Evolutionary conservation across 2,797 vertebrate genomes (phyloP).

Genomic region (Sciurus vulgaris): DNA sequence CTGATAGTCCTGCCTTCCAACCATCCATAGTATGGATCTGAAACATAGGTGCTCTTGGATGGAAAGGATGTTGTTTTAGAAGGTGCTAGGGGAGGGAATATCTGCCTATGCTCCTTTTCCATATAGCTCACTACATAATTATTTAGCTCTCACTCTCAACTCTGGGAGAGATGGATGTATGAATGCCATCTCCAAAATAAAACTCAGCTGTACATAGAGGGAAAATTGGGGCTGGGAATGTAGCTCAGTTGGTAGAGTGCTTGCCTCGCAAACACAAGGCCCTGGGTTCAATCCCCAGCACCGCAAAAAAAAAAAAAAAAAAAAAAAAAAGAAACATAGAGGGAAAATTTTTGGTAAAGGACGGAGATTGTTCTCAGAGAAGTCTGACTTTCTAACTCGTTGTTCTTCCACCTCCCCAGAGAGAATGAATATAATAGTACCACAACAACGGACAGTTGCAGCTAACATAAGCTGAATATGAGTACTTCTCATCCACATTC

Average conservation of each 20-base stretch:
- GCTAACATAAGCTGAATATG: no score
- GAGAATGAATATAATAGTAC: no score
- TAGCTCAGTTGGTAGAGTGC: no score
- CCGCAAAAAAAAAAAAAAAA: no score
- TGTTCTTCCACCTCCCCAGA: not conserved
- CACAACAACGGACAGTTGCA: not conserved
- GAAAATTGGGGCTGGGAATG: not conserved
- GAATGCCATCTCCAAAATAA: not conserved
- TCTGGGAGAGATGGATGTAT: not conserved
- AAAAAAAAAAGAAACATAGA: not conserved
- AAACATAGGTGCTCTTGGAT: not conserved
- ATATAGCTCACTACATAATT: not conserved
- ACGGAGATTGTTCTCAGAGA: not conserved
- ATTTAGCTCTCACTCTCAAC: not conserved
- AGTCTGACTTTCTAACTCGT: no score
- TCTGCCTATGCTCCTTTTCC: not conserved
- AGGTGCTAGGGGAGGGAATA: not conserved
- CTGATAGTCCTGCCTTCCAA: no score
- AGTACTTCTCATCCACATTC: accelerated
- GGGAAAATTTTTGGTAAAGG: not conserved
- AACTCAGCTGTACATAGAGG: not conserved
- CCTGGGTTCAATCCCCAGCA: no score
- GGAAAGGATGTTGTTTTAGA: not conserved
- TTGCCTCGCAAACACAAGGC: no score
- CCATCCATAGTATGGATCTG: accelerated